Conservation (phyloP, 2,888 invertebrate species). For the Drosophila barbarae region DNA sequence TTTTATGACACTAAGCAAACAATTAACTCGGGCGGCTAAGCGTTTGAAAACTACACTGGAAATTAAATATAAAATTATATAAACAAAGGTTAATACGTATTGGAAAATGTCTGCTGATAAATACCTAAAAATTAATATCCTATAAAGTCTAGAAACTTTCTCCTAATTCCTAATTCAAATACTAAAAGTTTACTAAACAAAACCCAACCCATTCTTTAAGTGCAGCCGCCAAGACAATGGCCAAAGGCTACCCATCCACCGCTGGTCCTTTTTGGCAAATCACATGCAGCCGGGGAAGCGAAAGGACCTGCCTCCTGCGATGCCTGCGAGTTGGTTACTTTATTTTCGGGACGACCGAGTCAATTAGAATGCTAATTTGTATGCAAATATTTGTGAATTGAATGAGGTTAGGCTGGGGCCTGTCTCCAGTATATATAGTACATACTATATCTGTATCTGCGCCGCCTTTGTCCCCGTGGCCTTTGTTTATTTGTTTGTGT, state of each 20-base stretch:
- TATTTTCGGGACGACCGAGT: conserved; percentile 60
- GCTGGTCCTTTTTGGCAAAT: conserved; percentile 2
- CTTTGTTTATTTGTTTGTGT: conserved; percentile 41
- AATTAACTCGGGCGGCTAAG: conserved; percentile 58
- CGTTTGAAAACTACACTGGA: conserved; percentile 14
- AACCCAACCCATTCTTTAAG: background rate
- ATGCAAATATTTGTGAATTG: conserved; percentile 70
- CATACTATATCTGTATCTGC: conserved; percentile 9
- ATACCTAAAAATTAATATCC: background rate
- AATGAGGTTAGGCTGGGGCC: conserved; percentile 31
- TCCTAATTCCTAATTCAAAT: too few relatives aligned
- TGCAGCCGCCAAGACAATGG: conserved; percentile 31
- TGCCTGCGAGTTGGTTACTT: conserved; percentile 47
- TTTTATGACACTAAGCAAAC: conserved; percentile 72
- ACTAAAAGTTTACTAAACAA: background rate
- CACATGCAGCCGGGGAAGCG: conserved; percentile 8
- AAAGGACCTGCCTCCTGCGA: conserved; percentile 2
- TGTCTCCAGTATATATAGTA: conserved; percentile 1
- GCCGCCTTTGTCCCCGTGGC: conserved; percentile 13
- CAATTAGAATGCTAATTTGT: conserved; percentile 75
- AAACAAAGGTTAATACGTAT: background rate
- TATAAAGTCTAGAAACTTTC: too few relatives aligned
- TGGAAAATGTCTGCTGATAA: background rate
- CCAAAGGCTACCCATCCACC: conserved; percentile 4
- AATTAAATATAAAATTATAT: too few relatives aligned